Percentiles rank a stretch among this genome's conserved stretches.
Evolutionary conservation across 2,797 vertebrate species (phyloP).

Genomic region (Clarias pachynema): DNA sequence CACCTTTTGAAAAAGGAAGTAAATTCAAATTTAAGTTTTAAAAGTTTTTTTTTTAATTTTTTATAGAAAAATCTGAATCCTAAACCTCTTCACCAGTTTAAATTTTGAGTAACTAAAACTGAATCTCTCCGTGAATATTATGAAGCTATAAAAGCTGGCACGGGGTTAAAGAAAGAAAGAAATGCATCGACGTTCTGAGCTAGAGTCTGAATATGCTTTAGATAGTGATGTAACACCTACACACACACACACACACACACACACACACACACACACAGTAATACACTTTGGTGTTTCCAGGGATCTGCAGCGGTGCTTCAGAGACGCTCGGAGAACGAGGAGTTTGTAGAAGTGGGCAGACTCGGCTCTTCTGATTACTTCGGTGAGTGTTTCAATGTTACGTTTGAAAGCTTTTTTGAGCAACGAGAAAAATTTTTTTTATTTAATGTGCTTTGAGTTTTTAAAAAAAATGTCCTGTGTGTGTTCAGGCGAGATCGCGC

Average conservation of each 20-base stretch:
- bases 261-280: neutral
- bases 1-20: too few relatives aligned
- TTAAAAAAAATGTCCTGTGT: neutral
- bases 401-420: neutral
- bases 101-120: too few relatives aligned
- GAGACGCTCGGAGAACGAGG: constrained; percentile 87
- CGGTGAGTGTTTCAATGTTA: constrained; percentile 67
- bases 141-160: too few relatives aligned
- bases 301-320: constrained; percentile 87
- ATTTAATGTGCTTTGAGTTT: neutral
- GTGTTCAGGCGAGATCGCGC: constrained; percentile 83
- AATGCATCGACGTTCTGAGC: neutral
- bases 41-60: too few relatives aligned
- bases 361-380: constrained; percentile 90
- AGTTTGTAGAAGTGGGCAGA: constrained; percentile 89
- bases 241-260: neutral
- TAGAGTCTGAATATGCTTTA: neutral
- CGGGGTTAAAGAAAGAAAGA: too few relatives aligned
- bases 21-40: too few relatives aligned
- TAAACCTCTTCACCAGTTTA: too few relatives aligned
- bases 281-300: constrained; percentile 61
- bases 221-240: neutral
- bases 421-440: neutral
- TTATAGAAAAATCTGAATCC: too few relatives aligned
- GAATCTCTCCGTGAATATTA: too few relatives aligned